Conservation (phyloP, 2,888 invertebrate genomes). For the Sinelater perroti region DNA sequence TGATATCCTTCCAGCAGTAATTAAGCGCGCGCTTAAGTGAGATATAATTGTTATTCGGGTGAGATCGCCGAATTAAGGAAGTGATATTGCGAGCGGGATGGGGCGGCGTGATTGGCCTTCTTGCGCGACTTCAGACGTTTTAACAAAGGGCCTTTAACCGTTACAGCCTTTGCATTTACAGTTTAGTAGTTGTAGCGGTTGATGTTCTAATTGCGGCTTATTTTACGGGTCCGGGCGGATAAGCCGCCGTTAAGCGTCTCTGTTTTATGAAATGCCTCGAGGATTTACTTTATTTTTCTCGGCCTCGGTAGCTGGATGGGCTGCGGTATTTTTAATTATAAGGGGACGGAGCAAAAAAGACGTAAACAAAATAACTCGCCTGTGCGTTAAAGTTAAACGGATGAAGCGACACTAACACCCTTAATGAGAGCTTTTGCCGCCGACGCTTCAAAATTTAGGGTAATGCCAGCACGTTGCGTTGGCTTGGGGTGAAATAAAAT, state of each 20-base stretch:
- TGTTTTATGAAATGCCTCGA: slow-evolving; percentile 28
- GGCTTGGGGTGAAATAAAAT: too few relatives aligned
- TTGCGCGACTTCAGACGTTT: slow-evolving; percentile 34
- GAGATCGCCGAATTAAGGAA: slow-evolving; percentile 40
- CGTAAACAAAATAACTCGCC: neutral
- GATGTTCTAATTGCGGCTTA: slow-evolving; percentile 35
- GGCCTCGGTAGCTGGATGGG: slow-evolving; percentile 21
- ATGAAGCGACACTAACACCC: too few relatives aligned
- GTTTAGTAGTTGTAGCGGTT: slow-evolving; percentile 34
- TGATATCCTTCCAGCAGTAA: slow-evolving; percentile 41
- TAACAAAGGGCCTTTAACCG: slow-evolving; percentile 37
- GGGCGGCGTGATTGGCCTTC: slow-evolving; percentile 34
- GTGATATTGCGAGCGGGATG: slow-evolving; percentile 33
- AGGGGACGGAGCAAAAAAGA: neutral
- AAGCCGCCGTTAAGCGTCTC: slow-evolving; percentile 28
- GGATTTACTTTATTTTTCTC: slow-evolving; percentile 30
- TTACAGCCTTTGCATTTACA: slow-evolving; percentile 33
- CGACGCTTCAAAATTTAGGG: too few relatives aligned
- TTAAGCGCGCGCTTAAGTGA: slow-evolving; percentile 46
- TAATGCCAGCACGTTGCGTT: too few relatives aligned
- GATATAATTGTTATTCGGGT: slow-evolving; percentile 47
- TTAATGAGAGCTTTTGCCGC: too few relatives aligned
- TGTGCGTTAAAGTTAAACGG: slow-evolving; percentile 9
- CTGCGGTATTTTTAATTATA: slow-evolving; percentile 23
- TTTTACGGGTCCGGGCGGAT: slow-evolving; percentile 30